phyloP scores from a whole-genome alignment of 2,797 vertebrate species.

The Sylvia borin region DNA sequence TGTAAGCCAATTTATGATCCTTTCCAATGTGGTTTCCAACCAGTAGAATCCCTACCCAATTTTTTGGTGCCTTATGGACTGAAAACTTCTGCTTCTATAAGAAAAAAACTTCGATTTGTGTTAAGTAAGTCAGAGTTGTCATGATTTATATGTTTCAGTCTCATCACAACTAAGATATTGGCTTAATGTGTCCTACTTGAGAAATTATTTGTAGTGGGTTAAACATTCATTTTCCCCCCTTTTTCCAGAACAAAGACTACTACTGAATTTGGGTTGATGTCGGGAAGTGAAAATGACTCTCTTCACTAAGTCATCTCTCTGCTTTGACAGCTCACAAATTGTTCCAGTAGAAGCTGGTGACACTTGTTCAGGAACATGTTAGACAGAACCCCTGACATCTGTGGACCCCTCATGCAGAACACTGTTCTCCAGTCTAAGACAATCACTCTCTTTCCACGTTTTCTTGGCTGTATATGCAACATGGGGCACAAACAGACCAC shows the following conservation, averaged over 20 bases:
- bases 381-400: neutral
- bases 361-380: neutral
- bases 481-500: neutral
- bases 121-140: neutral
- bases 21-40: neutral
- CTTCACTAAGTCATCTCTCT: neutral
- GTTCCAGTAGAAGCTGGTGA: neutral
- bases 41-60: neutral
- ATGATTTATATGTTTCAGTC: neutral
- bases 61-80: neutral
- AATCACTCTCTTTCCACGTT: neutral
- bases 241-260: neutral
- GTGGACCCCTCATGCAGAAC: fast-evolving
- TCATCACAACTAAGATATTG: neutral
- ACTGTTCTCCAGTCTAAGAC: neutral
- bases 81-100: neutral
- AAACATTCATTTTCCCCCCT: neutral
- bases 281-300: neutral
- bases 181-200: neutral
- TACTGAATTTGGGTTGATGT: neutral
- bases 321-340: neutral
- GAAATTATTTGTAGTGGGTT: neutral
- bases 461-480: neutral
- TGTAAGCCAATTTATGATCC: neutral
- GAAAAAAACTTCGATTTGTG: neutral